Evolutionary conservation across 1,140 invertebrate species (phyloP).

Genomic region (Heliconius hermathena): DNA sequence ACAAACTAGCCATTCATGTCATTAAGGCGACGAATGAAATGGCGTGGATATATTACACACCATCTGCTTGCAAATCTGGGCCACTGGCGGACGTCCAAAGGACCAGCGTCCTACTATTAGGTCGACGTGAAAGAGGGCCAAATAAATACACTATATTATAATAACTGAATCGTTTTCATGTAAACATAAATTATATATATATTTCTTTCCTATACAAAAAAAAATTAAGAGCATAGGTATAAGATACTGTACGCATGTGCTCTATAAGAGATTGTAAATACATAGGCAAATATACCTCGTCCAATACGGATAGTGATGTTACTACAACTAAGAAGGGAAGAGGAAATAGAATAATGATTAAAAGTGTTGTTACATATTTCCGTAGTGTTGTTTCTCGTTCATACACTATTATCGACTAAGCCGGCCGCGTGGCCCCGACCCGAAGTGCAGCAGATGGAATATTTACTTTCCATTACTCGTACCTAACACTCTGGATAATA

Average conservation of each 20-base stretch:
- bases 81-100: conserved; percentile 28
- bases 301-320: too few species aligned
- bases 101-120: not conserved
- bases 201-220: too few species aligned
- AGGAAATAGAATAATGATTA: not conserved
- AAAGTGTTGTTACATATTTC: not conserved
- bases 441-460: not conserved
- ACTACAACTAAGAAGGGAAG: too few species aligned
- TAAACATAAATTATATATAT: too few species aligned
- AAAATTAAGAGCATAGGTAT: too few species aligned
- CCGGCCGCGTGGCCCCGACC: not conserved
- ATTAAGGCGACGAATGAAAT: conserved; percentile 23
- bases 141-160: conserved; percentile 20
- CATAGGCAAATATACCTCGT: too few species aligned
- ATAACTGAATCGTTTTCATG: not conserved
- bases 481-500: too few species aligned
- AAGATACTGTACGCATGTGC: too few species aligned
- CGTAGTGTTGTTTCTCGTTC: not conserved
- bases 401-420: not conserved
- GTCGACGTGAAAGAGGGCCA: not conserved
- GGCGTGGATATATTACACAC: conserved; percentile 17
- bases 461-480: too few species aligned
- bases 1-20: conserved; percentile 10
- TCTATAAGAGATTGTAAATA: too few species aligned
- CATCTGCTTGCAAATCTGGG: conserved; percentile 21